Conservation (phyloP, 2,888 invertebrate species). For the Eumacrocentrus americanus region DNA sequence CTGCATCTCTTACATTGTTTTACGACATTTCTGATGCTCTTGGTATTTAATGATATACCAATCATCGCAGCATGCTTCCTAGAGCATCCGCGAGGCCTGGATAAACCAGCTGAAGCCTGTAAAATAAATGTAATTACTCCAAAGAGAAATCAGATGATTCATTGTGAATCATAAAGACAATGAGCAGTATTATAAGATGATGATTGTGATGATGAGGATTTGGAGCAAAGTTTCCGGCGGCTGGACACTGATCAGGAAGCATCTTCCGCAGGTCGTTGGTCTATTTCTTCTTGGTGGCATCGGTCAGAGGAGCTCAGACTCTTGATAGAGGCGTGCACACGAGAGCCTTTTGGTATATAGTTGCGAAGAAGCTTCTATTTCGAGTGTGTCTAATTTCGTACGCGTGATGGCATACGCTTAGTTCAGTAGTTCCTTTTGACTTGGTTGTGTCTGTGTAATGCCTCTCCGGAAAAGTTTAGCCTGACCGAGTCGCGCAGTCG, state of each 20-base stretch:
- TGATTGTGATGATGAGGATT: neutral
- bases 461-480: conserved; percentile 26
- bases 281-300: conserved; percentile 1
- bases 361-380: conserved; percentile 57
- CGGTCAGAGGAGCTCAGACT: neutral
- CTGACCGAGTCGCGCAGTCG: conserved; percentile 52
- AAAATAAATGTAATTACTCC: too few species aligned
- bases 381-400: conserved; percentile 56
- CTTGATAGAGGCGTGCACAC: neutral
- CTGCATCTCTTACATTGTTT: neutral
- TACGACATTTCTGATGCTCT: neutral
- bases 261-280: conserved; percentile 6
- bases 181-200: too few species aligned
- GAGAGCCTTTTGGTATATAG: neutral
- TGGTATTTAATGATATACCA: neutral
- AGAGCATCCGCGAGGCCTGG: too few species aligned
- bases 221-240: conserved; percentile 13
- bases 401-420: conserved; percentile 55
- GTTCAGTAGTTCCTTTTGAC: conserved; percentile 17
- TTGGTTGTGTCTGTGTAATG: conserved; percentile 4
- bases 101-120: too few species aligned
- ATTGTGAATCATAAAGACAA: too few species aligned
- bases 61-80: neutral
- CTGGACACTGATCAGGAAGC: conserved; percentile 1
- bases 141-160: too few species aligned